phyloP scores from a whole-genome alignment of 2,888 invertebrate species.

The Chydorus sphaericus region DNA sequence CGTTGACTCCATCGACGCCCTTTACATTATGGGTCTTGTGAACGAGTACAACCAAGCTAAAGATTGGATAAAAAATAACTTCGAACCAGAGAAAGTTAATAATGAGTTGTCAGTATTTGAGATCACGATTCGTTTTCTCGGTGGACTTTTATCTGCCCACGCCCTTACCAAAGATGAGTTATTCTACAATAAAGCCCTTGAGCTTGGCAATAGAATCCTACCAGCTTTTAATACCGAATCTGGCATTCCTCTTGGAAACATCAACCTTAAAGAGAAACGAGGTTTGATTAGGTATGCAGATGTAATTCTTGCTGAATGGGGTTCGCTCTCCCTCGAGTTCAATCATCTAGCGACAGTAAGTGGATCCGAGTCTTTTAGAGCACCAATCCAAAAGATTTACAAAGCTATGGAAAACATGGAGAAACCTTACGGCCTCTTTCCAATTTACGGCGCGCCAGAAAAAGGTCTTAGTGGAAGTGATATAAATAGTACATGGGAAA shows the following conservation, averaged over 20 bases:
- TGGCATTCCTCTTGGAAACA: constrained; percentile 85
- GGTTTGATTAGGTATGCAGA: constrained; percentile 50
- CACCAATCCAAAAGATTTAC: constrained; percentile 79
- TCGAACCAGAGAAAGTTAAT: constrained; percentile 45
- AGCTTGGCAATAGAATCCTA: constrained; percentile 80
- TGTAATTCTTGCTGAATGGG: constrained; percentile 92
- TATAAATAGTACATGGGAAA: constrained; percentile 87
- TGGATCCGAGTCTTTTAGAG: constrained; percentile 69
- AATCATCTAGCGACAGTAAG: constrained; percentile 89
- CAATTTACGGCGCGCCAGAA: constrained; percentile 69
- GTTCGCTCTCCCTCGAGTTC: constrained; percentile 92
- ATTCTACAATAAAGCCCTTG: constrained; percentile 80
- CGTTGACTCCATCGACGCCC: constrained; percentile 88
- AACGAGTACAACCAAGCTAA: constrained; percentile 86
- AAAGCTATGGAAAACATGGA: constrained; percentile 66
- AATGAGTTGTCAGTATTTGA: constrained; percentile 95
- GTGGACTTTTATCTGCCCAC: constrained; percentile 82
- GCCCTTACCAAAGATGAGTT: constrained; percentile 89
- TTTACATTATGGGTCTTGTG: constrained; percentile 88
- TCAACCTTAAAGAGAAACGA: constrained; percentile 81
- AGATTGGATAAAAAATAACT: constrained; percentile 79
- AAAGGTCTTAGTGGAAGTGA: too few relatives aligned
- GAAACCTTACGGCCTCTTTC: constrained; percentile 87
- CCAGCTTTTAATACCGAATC: constrained; percentile 97
- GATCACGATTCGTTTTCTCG: constrained; percentile 93